Base-by-base conservation (phyloP, 2,113 vertebrate species). In the Pedionomus torquatus region DNA sequence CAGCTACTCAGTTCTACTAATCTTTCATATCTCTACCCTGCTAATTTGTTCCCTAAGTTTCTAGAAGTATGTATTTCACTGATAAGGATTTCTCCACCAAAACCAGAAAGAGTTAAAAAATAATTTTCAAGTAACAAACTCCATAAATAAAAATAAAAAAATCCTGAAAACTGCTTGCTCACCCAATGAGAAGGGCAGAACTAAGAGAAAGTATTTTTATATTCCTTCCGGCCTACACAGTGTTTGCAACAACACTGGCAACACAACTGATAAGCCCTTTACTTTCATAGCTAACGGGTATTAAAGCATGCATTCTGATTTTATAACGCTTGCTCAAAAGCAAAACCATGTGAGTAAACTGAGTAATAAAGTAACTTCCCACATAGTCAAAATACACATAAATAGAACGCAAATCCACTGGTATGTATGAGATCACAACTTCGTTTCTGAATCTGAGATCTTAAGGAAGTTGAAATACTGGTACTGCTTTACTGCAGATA, bases 361-460 rank as follows among this genome's bases (percentile, higher is more conserved):
- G 13, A 68, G 25, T 12, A 37, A 28, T 24, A 17, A 35, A 54
- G n/a, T 28, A 24, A 70, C 44, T 44, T 68, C 33, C 48, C 33
- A 39, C 19, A 11, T 9, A 44, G 23, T 57, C 65, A 39, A 33
- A 87, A 63, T 24, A 12, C 28, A 24, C 2, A 12, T 44, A 51
- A 61, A 49, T 2, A 44, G 26, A 74, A 83, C 5, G 60, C 17
- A 9, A 72, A 44, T 55, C 41, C 46, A 63, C 41, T 44, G 23
- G 49, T 16, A 35, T 0, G 12, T 2, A 0, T 5, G 9, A 66
- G 12, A 65, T 43, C n/a, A 23, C 58, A 65, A 48, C 20, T 44
- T 39, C 31, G 15, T 58, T 26, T 77, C 65, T n/a, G 11, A 51
- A 61, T 39, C 26, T 33, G n/a, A 43, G 18, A 78, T 17, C 41